Base-by-base conservation (phyloP, 2,113 vertebrate genomes). In the Myotis yumanensis region DNA sequence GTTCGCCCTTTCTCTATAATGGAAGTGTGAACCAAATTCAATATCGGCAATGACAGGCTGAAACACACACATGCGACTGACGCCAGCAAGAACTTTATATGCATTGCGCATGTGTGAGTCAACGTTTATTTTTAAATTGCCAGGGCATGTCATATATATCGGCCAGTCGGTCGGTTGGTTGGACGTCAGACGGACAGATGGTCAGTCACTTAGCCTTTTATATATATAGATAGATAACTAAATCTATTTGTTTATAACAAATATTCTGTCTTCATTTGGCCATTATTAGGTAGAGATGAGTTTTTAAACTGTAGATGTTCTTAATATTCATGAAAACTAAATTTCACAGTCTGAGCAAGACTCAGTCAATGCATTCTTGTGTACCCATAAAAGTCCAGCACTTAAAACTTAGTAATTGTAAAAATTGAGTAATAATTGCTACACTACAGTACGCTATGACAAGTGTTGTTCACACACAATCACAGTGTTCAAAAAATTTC, bases 291-390 rank as follows among this genome's bases (percentile, higher is more conserved):
- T 51, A 88, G 25, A 72, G 32, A 66, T 83, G 30, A 46, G 30
- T 72, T 94, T 81, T 3, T 43, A 93, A 81, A 73, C 80, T 90
- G 51, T 54, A 89, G 43, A 10, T 73, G 7, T 57, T 68, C 25
- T 91, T 75, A 79, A 85, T 57, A 68, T 68, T 95, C 23, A 83
- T 79, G 3, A 85, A 94, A 94, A 71, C 71, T 93, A 83, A 68
- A 86, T 79, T 89, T 95, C 59, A 54, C 23, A 40, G 46, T 54
- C 14, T 46, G 23, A 93, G 18, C 18, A 30, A 82, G 54, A 92
- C 22, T 37, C 23, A 48, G 8, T 69, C 3, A 81, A 12, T 40
- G 32, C 18, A 73, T 59, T 86, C 20, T 57, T 87, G 4, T 83
- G 20, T 46, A 52, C 3, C 77, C 14, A 89, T 43, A 75, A 86